Evolutionary conservation across 2,888 invertebrate genomes (phyloP), one percentile per base, ranked within the genome.

Genomic region (Epirrhoe alternata): DNA sequence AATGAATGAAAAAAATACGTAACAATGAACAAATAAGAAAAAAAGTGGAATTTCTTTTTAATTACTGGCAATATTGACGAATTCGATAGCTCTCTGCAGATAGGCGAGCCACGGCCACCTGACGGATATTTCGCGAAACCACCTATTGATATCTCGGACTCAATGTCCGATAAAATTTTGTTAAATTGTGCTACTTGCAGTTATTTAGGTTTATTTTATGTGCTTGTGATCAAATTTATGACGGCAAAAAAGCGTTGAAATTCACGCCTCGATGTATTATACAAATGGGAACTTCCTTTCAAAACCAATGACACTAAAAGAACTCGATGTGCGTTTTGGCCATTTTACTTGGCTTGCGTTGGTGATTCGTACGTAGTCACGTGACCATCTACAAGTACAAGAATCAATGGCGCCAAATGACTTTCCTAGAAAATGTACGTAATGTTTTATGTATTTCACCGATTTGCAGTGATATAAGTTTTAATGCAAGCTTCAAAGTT

Each of bases 391-490:
- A 47, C 47, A 82, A 88, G 88, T 87, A 67, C 68, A 60, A 86
- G 89, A 91, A 93, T 92, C 93, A 93, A 94, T 93, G 93, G 93
- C 93, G 93, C 93, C 93, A 94, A 94, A 93, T 89, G 87, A 86
- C 85, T 92, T 80, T 87, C 86, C 85, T 80, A 89, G 90, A 92
- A 92, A 91, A 92, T 92, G 92, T 92, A 93, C 81, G 92, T 92
- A 84, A 86, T 80, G 72, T 77, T 77, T 71, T 74, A 78, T 73
- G 72, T 81, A 82, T 83, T 82, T 79, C 73, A 77, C 68, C 71
- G 62, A 75, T 73, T 33, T 70, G 78, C 71, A 77, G 74, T 77
- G 73, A 69, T 78, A 17, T 63, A 69, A 75, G 80, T 77, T 71
- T 69, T 61, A 75, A 82, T 62, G 80, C 71, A 8, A 42, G 35